These are phyloP conservation scores for Drosophila aldrichi DNA, from an alignment of 2,888 invertebrate genomes.

Conservation along the genomic window DNA sequence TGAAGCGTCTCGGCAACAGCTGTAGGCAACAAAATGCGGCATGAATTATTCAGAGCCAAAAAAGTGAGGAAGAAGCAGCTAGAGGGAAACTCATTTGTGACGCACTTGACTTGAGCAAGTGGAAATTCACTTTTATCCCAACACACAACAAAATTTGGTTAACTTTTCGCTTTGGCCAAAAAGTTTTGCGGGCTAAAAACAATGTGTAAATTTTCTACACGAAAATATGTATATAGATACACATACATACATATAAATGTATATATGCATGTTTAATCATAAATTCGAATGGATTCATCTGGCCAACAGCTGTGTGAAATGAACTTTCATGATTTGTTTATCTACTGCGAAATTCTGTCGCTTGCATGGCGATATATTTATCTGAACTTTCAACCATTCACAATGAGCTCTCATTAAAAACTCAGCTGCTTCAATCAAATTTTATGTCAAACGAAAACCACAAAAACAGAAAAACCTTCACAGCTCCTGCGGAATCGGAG, in stretches of 20 bases:
- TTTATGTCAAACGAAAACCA: constrained; percentile 21
- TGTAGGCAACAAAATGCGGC: constrained; percentile 25
- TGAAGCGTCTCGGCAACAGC: constrained; percentile 2
- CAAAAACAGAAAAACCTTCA: background rate
- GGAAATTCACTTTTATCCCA: constrained; percentile 13
- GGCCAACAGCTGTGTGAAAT: constrained; percentile 30
- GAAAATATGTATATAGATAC: constrained; percentile 50
- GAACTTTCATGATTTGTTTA: constrained; percentile 5
- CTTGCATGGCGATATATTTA: background rate
- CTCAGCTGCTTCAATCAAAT: background rate
- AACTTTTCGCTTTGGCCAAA: constrained; percentile 24
- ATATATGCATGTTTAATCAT: constrained; percentile 1
- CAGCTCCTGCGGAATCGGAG: constrained; percentile 5
- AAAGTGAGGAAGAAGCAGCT: background rate
- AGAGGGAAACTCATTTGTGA: constrained; percentile 57
- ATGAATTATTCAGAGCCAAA: constrained; percentile 63
- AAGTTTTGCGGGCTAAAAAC: constrained; percentile 7
- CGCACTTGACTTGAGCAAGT: constrained; percentile 36
- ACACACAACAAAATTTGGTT: constrained; percentile 14
- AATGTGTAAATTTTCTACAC: constrained; percentile 39
- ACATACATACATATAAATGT: background rate
- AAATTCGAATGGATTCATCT: constrained; percentile 42
- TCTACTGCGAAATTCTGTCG: constrained; percentile 6
- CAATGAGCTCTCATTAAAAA: background rate
- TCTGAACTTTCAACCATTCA: constrained; percentile 3